Evolutionary conservation across 2,113 vertebrate genomes (phyloP), one percentile per base, ranked within the genome.

Genomic region (Scartelaos histophorus): DNA sequence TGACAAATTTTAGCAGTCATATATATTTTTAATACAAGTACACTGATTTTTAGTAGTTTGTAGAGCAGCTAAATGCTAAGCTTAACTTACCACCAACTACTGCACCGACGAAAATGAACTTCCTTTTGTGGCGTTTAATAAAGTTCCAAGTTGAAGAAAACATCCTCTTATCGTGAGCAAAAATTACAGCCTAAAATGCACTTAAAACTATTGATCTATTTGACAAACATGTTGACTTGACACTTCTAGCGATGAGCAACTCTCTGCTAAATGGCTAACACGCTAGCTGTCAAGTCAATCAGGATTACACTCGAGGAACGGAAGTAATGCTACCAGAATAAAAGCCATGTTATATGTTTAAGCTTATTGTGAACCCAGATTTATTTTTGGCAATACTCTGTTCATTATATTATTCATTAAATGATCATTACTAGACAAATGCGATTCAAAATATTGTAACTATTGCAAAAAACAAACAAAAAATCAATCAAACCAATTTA

Each of bases 111-210:
- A 95, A 94, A 67, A 99, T 91, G 74, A 96, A 96, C 68, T 98
- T 99, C 92, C 91, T 95, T 90, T 94, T 97, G 83, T 99, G 97
- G 24, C 96, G 95, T 89, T 96, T 97, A 10, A 98, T 75, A 82
- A 97, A 99, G 89, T 90, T 95, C 96, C 97, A 98, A n/a, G 85
- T 83, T 0, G 96, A 93, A 12, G 92, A 91, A 58, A 98, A 92
- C 97, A 99, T 99, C 15, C 29, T 91, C 5, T 10, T 38, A 51
- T 12, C 24, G 1, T 9, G 12, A 49, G 43, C 5, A 4, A 15
- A 29, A 71, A 72, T 49, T 34, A 13, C 13, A 22, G 25, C 15
- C 21, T 43, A 7, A 25, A 57, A 29, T 49, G 13, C 53, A 1
- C 3, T 29, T 4, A 45, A 7, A 22, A 5, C 51, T 57, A 70